Conservation (phyloP, 2,888 invertebrate genomes). For the Acanthosoma haemorrhoidale region DNA sequence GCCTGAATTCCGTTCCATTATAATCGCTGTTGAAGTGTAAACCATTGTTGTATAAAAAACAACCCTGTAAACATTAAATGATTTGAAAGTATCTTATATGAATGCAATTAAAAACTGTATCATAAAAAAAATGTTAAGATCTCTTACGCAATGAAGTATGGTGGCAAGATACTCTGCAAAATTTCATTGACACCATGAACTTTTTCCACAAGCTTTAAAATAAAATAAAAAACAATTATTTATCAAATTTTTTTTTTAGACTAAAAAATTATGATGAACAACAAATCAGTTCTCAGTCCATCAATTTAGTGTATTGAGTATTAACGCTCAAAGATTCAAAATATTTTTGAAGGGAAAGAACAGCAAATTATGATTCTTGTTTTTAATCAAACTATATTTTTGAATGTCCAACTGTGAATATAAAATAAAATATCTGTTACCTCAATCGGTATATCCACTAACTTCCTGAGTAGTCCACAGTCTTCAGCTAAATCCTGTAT, state of each 20-base stretch:
- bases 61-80: slow-evolving; percentile 24
- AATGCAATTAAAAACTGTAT: not conserved
- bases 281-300: not conserved
- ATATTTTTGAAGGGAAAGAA: too few species aligned
- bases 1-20: slow-evolving; percentile 38
- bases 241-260: too few species aligned
- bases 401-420: too few species aligned
- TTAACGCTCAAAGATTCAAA: too few species aligned
- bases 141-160: slow-evolving; percentile 37
- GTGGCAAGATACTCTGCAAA: slow-evolving; percentile 31
- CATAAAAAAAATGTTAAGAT: not conserved
- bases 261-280: not conserved
- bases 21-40: slow-evolving; percentile 35
- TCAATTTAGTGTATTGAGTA: too few species aligned
- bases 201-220: slow-evolving; percentile 16
- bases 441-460: slow-evolving; percentile 38
- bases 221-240: not conserved
- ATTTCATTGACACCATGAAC: slow-evolving; percentile 15
- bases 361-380: too few species aligned
- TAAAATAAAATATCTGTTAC: slow-evolving; percentile 34
- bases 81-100: not conserved
- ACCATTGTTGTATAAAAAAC: slow-evolving; percentile 36
- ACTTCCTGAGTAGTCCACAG: slow-evolving; percentile 34
- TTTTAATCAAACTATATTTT: too few species aligned
- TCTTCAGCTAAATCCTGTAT: slow-evolving; percentile 35